Evolutionary conservation across 2,797 vertebrate species (phyloP).

Genomic region (Botia almorhae): DNA sequence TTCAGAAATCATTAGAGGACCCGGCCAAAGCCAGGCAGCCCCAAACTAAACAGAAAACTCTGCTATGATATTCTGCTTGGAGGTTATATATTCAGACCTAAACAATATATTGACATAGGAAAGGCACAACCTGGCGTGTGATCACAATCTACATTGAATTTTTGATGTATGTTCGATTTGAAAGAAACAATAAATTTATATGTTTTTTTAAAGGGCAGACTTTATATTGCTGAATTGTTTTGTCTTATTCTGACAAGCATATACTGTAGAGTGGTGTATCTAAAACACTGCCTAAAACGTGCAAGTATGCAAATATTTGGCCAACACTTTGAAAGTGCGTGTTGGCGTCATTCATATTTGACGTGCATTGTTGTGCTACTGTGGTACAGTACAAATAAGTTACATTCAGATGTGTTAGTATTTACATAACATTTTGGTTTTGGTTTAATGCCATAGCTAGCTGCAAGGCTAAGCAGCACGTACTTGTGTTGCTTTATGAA

Average conservation of each 20-base stretch:
- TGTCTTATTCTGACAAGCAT: no score
- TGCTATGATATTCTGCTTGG: constrained; percentile 15
- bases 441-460: no score
- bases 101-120: neutral
- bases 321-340: neutral
- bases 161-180: constrained; percentile 22
- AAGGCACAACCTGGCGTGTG: neutral
- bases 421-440: no score
- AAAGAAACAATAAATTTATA: no score
- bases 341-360: no score
- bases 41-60: constrained; percentile 52
- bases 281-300: neutral
- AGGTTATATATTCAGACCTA: neutral
- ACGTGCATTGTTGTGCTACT: neutral
- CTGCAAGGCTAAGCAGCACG: no score
- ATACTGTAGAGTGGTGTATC: neutral
- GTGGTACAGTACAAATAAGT: no score
- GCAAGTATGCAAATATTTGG: neutral
- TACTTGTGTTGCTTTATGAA: neutral
- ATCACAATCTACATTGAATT: neutral
- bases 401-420: no score
- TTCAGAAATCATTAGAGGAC: constrained; percentile 57
- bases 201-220: no score
- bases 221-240: no score
- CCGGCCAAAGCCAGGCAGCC: constrained; percentile 6